Percentiles rank a stretch among this genome's conserved stretches.
Evolutionary conservation across 2,113 vertebrate species (phyloP).

Genomic region (Heteronetta atricapilla): DNA sequence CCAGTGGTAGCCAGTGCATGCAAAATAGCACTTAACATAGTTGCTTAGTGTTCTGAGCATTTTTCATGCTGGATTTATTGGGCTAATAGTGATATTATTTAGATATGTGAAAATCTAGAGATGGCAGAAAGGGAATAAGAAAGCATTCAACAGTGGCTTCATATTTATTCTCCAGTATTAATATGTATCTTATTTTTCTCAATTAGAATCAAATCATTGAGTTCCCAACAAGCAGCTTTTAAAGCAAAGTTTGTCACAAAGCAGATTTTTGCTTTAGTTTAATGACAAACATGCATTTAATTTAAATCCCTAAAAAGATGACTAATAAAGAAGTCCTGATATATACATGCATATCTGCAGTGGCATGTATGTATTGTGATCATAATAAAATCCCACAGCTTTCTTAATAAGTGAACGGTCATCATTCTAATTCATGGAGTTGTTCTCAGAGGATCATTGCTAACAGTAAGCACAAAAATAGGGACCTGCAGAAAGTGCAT

Average conservation of each 20-base stretch:
- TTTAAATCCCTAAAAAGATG: neutral
- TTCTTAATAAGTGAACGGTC: neutral
- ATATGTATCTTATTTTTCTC: neutral
- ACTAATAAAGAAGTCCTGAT: neutral
- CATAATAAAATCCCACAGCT: neutral
- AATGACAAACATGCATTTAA: neutral
- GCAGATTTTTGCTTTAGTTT: neutral
- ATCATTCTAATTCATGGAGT: neutral
- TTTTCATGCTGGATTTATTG: neutral
- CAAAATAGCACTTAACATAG: neutral
- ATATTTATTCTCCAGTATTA: neutral
- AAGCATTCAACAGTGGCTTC: neutral
- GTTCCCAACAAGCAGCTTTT: neutral
- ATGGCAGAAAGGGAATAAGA: neutral
- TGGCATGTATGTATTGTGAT: neutral
- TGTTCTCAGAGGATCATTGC: neutral
- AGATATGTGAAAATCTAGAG: neutral
- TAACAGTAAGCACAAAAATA: neutral
- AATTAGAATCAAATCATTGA: neutral
- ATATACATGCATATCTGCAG: neutral
- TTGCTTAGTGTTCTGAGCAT: neutral
- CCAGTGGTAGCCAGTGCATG: neutral
- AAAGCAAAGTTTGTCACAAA: neutral
- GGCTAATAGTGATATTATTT: neutral
- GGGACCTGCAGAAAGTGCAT: neutral